Conservation (phyloP, 2,888 invertebrate species). For the Epirrhoe alternata region DNA sequence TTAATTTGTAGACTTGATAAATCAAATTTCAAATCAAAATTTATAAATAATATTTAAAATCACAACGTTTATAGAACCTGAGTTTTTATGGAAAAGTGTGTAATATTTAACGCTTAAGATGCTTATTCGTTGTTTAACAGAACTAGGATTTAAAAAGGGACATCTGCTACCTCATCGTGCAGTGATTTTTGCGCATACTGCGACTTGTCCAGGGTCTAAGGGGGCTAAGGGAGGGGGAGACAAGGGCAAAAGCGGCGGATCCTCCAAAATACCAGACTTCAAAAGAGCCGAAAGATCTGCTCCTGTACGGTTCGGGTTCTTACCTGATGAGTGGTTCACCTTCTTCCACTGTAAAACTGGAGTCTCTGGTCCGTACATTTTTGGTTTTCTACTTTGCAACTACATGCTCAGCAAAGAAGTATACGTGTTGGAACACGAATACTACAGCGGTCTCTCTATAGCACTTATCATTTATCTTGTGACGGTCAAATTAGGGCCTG, state of each 20-base stretch:
- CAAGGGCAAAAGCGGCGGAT: conserved; percentile 5
- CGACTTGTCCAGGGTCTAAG: conserved; percentile 39
- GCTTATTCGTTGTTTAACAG: conserved; percentile 42
- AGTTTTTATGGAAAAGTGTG: not conserved
- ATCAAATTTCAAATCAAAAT: not conserved
- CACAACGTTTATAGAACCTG: not conserved
- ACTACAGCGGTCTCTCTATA: conserved; percentile 90
- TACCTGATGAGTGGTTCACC: conserved; percentile 87
- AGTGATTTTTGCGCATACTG: conserved; percentile 42
- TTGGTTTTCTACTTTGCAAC: conserved; percentile 90
- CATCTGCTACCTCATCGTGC: conserved; percentile 37
- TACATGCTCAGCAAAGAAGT: conserved; percentile 97
- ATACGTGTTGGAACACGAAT: conserved; percentile 96
- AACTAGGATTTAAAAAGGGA: conserved; percentile 33
- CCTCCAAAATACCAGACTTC: conserved; percentile 32
- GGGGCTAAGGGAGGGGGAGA: conserved; percentile 22
- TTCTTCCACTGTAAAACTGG: conserved; percentile 96
- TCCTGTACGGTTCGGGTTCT: conserved; percentile 84
- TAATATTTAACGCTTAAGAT: conserved; percentile 37
- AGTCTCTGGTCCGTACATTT: conserved; percentile 94
- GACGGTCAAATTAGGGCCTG: conserved; percentile 89
- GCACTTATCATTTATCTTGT: conserved; percentile 84
- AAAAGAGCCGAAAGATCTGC: conserved; percentile 57
- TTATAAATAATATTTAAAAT: not conserved
- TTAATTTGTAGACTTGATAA: not conserved